Base-by-base conservation (phyloP, 2,113 vertebrate genomes). In the Chrysemys picta region DNA sequence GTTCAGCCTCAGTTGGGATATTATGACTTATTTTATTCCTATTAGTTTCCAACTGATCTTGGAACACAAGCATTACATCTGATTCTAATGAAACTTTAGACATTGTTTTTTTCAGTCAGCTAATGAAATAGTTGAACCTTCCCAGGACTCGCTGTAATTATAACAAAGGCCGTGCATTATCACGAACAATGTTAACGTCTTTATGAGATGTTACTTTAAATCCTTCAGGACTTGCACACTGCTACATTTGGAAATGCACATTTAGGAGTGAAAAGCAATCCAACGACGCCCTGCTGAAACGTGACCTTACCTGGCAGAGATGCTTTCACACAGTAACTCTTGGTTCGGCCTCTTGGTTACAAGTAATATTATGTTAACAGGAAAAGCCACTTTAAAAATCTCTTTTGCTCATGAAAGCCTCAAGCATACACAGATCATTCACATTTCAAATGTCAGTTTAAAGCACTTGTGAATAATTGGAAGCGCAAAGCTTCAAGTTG, bases 71-170 rank as follows among this genome's bases (percentile, higher is more conserved):
- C 96, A 97, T 97, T 97, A 97, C 98, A 98, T 98, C 98, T 99
- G 98, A 98, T 98, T 98, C 97, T 96, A 98, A 98, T 98, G 98
- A 98, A 98, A 98, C 31, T 65, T 96, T 98, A 98, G 97, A 98
- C 96, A 92, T 97, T 3, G 79, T 97, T 98, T 97, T 98, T 98
- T 97, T 97, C 98, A 97, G 98, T 93, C 95, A 96, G 85, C 95
- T 98, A 98, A 98, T 95, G 98, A 98, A 98, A 96, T 95, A 97
- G 93, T 75, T 97, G 97, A 98, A 97, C 97, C 97, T 98, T 98
- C 98, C 98, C 97, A 97, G 96, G 97, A 94, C 97, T 98, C 93
- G 94, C 31, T 94, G 94, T 96, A 97, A 97, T 98, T 97, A 89
- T 87, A 97, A 96, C 96, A 96, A 97, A 97, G 95, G 90, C 94